These are phyloP conservation scores for Protobothrops flavoviridis DNA, from an alignment of 2,113 vertebrate species.

Conservation along the genomic window DNA sequence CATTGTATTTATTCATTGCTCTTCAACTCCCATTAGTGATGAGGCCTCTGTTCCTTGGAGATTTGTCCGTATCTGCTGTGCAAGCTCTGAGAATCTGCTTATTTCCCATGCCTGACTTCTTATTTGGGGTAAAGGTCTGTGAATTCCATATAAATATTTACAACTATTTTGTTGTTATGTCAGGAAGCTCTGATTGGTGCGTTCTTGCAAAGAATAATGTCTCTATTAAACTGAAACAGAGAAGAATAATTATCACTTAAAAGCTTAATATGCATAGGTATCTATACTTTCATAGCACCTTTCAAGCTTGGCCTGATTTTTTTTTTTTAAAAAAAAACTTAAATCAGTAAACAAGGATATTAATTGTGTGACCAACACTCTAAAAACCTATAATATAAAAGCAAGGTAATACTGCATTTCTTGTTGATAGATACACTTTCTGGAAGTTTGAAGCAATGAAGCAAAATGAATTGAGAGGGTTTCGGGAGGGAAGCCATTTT, in stretches of 20 bases:
- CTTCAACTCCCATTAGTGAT: neutral
- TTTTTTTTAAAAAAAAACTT: neutral
- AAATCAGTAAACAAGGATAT: neutral
- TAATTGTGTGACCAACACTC: neutral
- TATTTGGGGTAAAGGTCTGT: conserved; percentile 71
- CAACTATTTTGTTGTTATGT: conserved; percentile 36
- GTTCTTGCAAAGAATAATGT: conserved; percentile 28
- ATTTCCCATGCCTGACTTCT: conserved; percentile 69
- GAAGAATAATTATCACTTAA: neutral
- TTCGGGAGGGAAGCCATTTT: neutral
- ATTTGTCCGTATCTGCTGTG: conserved; percentile 25
- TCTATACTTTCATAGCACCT: neutral
- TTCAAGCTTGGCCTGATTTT: neutral
- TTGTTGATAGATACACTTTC: neutral
- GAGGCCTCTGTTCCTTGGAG: conserved; percentile 49
- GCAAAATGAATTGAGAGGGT: neutral
- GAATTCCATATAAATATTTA: conserved; percentile 71
- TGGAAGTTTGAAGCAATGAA: neutral
- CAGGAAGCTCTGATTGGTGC: conserved; percentile 13
- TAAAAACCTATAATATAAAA: neutral
- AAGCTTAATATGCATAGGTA: neutral
- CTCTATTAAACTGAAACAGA: neutral
- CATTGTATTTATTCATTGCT: neutral
- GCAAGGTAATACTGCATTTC: neutral
- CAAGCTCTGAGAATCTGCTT: conserved; percentile 65